A percentile compares a stretch with the other conserved stretches of the same genome.
Evolutionary conservation across 64 coral and sea anemone species (phyloP).

Genomic region (Stichodactyla helianthus): DNA sequence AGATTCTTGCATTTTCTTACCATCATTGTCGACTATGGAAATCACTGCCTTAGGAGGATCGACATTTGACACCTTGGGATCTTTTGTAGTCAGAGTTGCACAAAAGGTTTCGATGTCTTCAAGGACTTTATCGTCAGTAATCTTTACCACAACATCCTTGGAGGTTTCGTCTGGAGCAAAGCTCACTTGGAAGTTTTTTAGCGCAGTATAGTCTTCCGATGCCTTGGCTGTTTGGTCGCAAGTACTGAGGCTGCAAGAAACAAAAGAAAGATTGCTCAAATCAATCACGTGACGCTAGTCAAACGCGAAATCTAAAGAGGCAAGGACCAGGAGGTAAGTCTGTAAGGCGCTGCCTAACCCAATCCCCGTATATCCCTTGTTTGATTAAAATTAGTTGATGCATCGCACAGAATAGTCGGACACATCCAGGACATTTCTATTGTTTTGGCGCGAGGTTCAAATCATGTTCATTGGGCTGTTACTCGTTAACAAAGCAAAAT

Average conservation of each 20-base stretch:
- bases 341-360: too few relatives aligned
- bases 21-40: constrained; percentile 2
- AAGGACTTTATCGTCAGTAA: background rate
- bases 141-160: background rate
- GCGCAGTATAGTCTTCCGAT: background rate
- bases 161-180: background rate
- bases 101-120: background rate
- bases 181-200: background rate
- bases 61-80: background rate
- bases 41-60: background rate
- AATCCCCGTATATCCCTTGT: too few relatives aligned
- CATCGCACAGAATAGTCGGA: too few relatives aligned
- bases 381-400: too few relatives aligned
- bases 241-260: background rate
- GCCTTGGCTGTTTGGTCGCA: background rate
- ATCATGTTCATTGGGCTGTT: too few relatives aligned
- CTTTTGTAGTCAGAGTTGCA: background rate
- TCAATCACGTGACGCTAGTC: too few relatives aligned
- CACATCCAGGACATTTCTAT: too few relatives aligned
- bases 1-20: background rate
- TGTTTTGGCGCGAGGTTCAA: too few relatives aligned
- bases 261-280: background rate
- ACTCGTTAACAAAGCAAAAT: too few relatives aligned
- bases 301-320: too few relatives aligned
- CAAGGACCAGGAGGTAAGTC: too few relatives aligned